Percentiles rank a stretch among this genome's conserved stretches.
Evolutionary conservation across 2,888 invertebrate species (phyloP).

Genomic region (Xestobium rufovillosum): DNA sequence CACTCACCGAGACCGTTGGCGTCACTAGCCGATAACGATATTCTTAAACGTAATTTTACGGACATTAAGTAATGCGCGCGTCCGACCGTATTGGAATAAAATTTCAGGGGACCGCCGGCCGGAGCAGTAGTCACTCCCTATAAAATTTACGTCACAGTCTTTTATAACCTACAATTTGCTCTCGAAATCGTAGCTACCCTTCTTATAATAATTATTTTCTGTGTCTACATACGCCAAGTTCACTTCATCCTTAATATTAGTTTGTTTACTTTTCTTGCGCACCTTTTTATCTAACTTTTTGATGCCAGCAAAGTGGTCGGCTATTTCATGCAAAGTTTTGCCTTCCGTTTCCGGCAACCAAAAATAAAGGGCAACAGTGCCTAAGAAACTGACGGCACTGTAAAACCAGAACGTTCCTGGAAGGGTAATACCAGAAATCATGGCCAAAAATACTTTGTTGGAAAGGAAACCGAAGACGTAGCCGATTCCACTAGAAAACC

Average conservation of each 20-base stretch:
- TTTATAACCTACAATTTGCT: too few species aligned
- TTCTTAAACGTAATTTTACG: too few species aligned
- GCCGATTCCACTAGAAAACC: constrained; percentile 63
- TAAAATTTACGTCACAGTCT: too few species aligned
- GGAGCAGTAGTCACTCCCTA: too few species aligned
- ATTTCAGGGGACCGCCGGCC: too few species aligned
- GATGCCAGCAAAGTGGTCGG: constrained; percentile 59
- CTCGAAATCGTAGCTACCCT: too few species aligned
- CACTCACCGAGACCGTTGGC: too few species aligned
- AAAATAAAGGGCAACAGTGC: constrained; percentile 58
- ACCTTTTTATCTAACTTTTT: constrained; percentile 47
- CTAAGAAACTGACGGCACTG: constrained; percentile 54
- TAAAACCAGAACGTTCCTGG: constrained; percentile 69
- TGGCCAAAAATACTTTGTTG: constrained; percentile 64
- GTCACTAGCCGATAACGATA: too few species aligned
- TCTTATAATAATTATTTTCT: constrained; percentile 5
- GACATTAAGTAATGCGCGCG: too few species aligned
- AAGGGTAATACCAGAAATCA: constrained; percentile 55
- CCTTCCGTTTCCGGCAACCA: constrained; percentile 78
- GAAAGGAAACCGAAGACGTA: constrained; percentile 69
- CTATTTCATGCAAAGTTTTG: constrained; percentile 62
- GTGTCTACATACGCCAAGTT: constrained; percentile 17
- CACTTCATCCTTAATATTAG: constrained; percentile 21
- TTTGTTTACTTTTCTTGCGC: constrained; percentile 35
- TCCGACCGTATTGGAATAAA: too few species aligned